Conservation (phyloP, 92 coral and sea anemone species). For the Actinostola sp. region DNA sequence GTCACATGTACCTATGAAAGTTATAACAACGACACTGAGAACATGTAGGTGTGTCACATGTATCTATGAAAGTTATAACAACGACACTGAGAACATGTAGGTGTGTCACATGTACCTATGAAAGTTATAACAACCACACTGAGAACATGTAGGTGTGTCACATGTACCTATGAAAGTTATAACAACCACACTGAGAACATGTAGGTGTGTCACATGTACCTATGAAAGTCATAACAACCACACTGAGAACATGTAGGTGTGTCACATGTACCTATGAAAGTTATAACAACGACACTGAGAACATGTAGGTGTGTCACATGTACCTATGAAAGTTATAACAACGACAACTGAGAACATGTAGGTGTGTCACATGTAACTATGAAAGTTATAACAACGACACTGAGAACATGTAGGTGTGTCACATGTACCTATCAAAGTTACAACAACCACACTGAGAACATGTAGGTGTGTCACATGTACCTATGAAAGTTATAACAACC, state of each 20-base stretch:
- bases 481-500: slow-evolving; percentile 20
- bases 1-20: neutral
- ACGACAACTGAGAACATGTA: too few relatives aligned
- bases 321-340: neutral
- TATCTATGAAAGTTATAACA: slow-evolving; percentile 30
- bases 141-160: too few relatives aligned
- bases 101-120: neutral
- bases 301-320: neutral
- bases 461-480: too few relatives aligned
- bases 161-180: slow-evolving; percentile 52
- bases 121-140: too few relatives aligned
- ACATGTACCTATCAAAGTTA: neutral
- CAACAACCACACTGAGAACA: too few relatives aligned
- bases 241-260: too few relatives aligned
- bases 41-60: too few relatives aligned
- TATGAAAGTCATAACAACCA: neutral
- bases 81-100: too few relatives aligned
- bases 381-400: neutral
- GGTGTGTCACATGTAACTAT: slow-evolving; percentile 75
- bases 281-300: too few relatives aligned
- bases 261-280: slow-evolving; percentile 63
- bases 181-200: too few relatives aligned
- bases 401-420: neutral
- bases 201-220: neutral
- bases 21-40: too few relatives aligned